These are phyloP conservation scores for Cichladusa arquata DNA, from an alignment of 2,113 vertebrate genomes.

Conservation along the genomic window DNA sequence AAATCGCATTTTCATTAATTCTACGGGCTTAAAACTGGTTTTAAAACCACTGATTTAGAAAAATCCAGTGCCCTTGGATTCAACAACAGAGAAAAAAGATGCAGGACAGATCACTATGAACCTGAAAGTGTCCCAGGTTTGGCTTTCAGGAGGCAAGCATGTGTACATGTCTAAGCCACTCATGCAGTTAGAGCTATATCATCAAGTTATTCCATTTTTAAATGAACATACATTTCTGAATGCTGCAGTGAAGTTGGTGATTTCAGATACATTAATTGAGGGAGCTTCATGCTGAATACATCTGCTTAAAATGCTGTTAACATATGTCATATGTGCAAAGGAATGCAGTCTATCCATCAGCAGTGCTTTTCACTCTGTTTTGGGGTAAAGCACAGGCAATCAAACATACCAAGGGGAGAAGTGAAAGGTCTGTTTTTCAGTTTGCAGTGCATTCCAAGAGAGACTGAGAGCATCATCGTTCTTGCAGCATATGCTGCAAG, in stretches of 20 bases:
- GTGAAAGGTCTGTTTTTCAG: neutral
- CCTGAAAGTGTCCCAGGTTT: neutral
- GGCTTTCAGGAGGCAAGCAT: neutral
- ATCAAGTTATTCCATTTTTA: neutral
- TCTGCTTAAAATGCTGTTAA: neutral
- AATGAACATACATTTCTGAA: neutral
- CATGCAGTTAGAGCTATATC: neutral
- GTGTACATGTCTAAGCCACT: neutral
- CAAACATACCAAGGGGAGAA: neutral
- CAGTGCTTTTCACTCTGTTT: neutral
- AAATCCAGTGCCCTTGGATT: neutral
- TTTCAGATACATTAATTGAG: neutral
- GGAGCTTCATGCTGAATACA: neutral
- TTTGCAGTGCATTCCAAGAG: neutral
- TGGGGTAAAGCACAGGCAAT: neutral
- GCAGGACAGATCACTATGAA: neutral
- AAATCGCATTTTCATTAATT: neutral
- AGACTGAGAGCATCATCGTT: rapidly evolving
- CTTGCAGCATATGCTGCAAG: neutral
- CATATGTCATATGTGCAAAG: neutral
- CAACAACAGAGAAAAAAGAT: neutral
- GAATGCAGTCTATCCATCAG: neutral
- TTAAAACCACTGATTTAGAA: neutral
- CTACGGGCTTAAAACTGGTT: neutral
- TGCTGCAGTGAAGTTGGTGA: neutral